These are phyloP conservation scores for Chaenogobius annularis DNA, from an alignment of 2,113 vertebrate genomes.

Conservation along the genomic window DNA sequence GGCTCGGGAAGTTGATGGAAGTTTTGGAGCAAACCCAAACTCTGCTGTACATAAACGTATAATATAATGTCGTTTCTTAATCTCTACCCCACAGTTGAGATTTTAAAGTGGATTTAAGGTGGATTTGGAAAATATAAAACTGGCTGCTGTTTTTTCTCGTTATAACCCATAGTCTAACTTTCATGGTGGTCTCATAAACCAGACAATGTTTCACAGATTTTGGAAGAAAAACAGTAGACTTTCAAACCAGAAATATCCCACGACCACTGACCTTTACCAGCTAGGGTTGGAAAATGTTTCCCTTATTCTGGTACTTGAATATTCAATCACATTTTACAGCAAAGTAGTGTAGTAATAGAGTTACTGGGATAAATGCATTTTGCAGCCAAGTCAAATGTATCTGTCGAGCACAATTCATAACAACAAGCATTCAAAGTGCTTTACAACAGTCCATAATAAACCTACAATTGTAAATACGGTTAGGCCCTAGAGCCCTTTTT, in stretches of 20 bases:
- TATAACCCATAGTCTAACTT: background rate
- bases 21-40: constrained; percentile 7
- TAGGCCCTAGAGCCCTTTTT: too few relatives aligned
- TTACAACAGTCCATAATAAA: too few relatives aligned
- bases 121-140: background rate
- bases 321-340: too few relatives aligned
- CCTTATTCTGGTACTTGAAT: too few relatives aligned
- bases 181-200: constrained; percentile 1
- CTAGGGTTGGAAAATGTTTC: too few relatives aligned
- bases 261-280: too few relatives aligned
- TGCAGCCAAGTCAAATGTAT: too few relatives aligned
- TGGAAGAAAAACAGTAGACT: background rate
- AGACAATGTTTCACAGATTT: background rate
- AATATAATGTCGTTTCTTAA: background rate
- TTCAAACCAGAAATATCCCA: background rate
- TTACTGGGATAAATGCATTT: too few relatives aligned
- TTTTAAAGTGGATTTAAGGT: constrained; percentile 3
- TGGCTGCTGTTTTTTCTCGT: background rate
- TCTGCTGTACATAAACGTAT: background rate
- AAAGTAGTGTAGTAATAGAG: too few relatives aligned
- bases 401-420: too few relatives aligned
- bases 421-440: too few relatives aligned
- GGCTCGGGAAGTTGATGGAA: background rate
- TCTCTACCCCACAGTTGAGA: background rate
- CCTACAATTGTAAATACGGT: too few relatives aligned